A percentile compares a stretch with the other conserved stretches of the same genome.
These are phyloP conservation scores for Myanophis thanlyinensis DNA, from an alignment of 2,113 vertebrate genomes.

Conservation along the genomic window DNA sequence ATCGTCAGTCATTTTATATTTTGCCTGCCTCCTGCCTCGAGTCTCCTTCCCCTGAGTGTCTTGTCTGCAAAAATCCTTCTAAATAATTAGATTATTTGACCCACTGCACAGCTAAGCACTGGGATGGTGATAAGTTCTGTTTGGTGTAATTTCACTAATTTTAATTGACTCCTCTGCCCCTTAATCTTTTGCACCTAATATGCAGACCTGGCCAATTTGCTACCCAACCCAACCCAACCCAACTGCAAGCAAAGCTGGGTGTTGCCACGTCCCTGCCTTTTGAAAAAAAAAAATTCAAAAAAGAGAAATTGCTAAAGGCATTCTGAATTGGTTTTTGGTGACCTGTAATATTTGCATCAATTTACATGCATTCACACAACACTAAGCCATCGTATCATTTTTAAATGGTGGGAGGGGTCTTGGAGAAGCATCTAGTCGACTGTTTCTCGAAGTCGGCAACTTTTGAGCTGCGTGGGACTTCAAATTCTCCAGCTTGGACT, in stretches of 20 bases:
- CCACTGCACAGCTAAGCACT: not conserved
- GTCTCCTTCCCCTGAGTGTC: not conserved
- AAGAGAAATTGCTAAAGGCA: not conserved
- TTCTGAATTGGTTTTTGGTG: not conserved
- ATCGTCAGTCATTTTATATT: not conserved
- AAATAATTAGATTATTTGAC: not conserved
- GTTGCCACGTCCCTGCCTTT: not conserved
- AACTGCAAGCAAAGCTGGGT: not conserved
- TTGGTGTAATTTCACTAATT: not conserved
- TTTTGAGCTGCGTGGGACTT: not conserved
- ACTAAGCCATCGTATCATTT: not conserved
- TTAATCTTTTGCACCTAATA: not conserved
- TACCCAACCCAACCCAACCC: not conserved
- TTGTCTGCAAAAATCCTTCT: not conserved
- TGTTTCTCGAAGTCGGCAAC: not conserved
- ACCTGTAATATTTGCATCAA: not conserved
- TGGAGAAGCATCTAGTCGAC: not conserved
- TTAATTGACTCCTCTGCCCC: not conserved
- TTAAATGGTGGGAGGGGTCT: not conserved
- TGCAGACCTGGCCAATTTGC: not conserved
- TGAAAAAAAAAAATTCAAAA: not conserved
- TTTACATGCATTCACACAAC: not conserved
- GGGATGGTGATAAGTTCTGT: not conserved
- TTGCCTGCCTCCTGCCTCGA: not conserved
- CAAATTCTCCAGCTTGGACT: not conserved